Base-by-base conservation (phyloP, 2,113 vertebrate species). In the Xiphophorus maculatus region DNA sequence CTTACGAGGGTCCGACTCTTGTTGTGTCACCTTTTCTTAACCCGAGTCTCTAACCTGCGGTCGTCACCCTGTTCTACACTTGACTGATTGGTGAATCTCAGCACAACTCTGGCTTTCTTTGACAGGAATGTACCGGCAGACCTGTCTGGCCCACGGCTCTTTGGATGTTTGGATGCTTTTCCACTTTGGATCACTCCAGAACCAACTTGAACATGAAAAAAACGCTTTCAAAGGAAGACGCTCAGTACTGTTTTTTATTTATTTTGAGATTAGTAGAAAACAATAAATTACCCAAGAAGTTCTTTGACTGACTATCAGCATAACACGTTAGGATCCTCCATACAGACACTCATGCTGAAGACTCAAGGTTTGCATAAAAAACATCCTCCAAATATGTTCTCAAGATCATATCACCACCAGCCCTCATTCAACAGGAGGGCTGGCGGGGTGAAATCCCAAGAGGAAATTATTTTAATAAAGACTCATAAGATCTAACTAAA, bases 401-500 rank as follows among this genome's bases (percentile, higher is more conserved):
- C 35, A 35, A 10, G 9, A 22, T 51, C 48, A 51, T 28, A 28
- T 28, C 28, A 28, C 28, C 28, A 28, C 28, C 28, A 33, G 32
- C 32, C 32, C 32, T 33, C 22, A 54, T 54, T 25, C 22, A 54
- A 8, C 19, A 25, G 5, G 44, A 15, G 22, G 2, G 9, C 5
- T 15, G 44, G 44, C 2, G 6, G 15, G 51, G 17, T 7, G 1
- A 22, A 2, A 60, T 68, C 28, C 1, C 40, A 75, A 66, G 44
- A 64, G 14, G 5, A 48, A 48, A 48, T 48, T 5, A 17, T 48
- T 5, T 19, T 19, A 19, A 48, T 48, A 19, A 44, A 44, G 1
- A 48, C 51, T 19, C 58, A 15, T 63, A 17, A 67, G 70, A 81
- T 48, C 62, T n/a, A 27, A 42, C n/a, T 10, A 25, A 42, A 42